Evolutionary conservation across 64 coral and sea anemone species (phyloP), one percentile per base, ranked within the genome.

Genomic region (Montipora foliosa): DNA sequence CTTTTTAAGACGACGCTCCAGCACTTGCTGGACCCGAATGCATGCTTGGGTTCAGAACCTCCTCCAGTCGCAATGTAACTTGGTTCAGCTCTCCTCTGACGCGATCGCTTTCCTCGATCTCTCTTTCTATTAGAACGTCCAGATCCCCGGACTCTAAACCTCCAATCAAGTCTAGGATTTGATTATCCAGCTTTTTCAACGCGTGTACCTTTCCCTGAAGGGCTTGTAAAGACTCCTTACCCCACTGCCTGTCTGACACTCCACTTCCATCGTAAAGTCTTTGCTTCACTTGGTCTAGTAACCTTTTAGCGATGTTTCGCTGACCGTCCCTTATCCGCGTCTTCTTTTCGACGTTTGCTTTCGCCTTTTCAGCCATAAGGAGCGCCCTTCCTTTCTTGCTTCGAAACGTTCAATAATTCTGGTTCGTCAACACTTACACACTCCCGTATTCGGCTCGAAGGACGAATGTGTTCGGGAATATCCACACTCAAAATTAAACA

Each of bases 391-490:
- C 76, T 37, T 78, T 19, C 25, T 25, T 25, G 25, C 14, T 78
- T 37, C 3, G 46, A 12, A 29, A 78, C 44, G 46, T 9, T 1
- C 25, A 78, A 78, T 14, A 17, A 4, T 15, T 49, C 44, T 51
- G 12, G 57, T 59, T 59, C 57, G 6, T 59, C 12, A 59, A 59
- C 57, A 59, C 5, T 50, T 48, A 22, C 70, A 25, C 6, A 21
- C 19, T 3, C 70, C 10, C 0, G 25, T 25, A 74, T 74, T 24
- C 4, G 70, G 70, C 70, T 74, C 70, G 70, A 74, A 74, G 70
- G 70, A 74, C 70, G 4, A 74, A 4, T 74, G 71, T 74, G 71
- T 74, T 74, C n/a, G 6, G 71, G 71, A 74, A 74, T 74, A 74
- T 74, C 71, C 71, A 74, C 20, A 8, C 20, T 70, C 57, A 25